Evolutionary conservation across 2,888 invertebrate species (phyloP), one percentile per base, ranked within the genome.

Genomic region (Pyrocoelia pectoralis): DNA sequence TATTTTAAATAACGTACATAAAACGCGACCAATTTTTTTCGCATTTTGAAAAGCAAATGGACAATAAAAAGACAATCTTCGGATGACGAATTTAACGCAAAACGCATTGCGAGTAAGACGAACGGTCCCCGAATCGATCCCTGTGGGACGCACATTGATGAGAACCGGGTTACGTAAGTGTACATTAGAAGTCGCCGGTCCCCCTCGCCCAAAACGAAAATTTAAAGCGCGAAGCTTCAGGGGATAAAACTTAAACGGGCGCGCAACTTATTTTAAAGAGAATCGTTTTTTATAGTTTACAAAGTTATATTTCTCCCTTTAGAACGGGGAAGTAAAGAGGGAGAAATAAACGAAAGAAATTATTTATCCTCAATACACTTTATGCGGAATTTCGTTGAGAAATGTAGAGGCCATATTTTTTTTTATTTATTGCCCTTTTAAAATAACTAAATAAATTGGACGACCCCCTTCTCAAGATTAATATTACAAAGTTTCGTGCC

Each of bases 221-320:
- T 55, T 64, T 56, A 54, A 58, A 58, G 50, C 38, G 50, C 28
- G 40, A 56, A 57, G 57, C 59, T 46, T n/a, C n/a, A n/a, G n/a
- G 49, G 59, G 59, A 63, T 57, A 54, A 58, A 29, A 46, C 56
- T 48, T n/a, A n/a, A n/a, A n/a, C n/a, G n/a, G n/a, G n/a, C 54
- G 59, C 59, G 56, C 53, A n/a, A 50, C 63, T 53, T 63, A 53
- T 46, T 63, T 51, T 64, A 56, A 60, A 64, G 46, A n/a, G 65
- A 65, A 65, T 65, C 52, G 59, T 56, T 65, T 65, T 33, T 65
- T 60, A 65, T 60, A 50, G 65, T 64, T 64, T 64, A 64, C 55
- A 51, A 55, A 40, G 49, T 19, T 24, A 46, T 56, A 46, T 55
- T 12, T n/a, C 14, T 12, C 50, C 40, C 48, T 3, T 12, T 28